Conservation (phyloP, 2,888 invertebrate species). For the Drymonia ruficornis region DNA sequence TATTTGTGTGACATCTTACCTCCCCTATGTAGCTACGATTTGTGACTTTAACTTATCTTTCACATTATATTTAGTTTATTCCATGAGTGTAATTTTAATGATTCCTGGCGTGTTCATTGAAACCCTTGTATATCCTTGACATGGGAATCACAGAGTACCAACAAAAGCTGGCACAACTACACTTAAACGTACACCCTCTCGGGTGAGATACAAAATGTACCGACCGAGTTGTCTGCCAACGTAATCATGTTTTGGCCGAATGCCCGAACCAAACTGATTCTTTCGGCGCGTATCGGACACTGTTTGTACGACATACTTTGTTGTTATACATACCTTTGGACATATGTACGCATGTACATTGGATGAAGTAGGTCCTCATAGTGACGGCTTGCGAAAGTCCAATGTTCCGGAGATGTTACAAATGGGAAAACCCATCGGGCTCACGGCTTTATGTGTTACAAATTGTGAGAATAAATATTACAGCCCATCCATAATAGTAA, state of each 20-base stretch:
- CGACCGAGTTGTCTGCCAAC: conserved; percentile 43
- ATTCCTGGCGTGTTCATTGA: no score
- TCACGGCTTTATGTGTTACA: no score
- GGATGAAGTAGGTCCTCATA: not conserved
- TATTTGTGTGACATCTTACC: no score
- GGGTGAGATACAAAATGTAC: conserved; percentile 15
- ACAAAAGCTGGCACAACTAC: not conserved
- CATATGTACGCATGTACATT: conserved; percentile 2
- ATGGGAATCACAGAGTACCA: not conserved
- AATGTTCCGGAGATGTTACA: no score
- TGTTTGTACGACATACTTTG: conserved; percentile 19
- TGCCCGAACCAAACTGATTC: conserved; percentile 60
- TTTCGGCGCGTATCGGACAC: conserved; percentile 31
- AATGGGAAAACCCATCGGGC: no score
- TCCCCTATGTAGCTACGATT: no score
- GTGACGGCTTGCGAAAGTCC: no score
- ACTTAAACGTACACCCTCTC: not conserved
- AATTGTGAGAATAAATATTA: not conserved
- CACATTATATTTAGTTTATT: no score
- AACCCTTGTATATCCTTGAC: no score
- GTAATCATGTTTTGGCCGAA: conserved; percentile 59
- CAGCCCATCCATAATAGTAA: not conserved
- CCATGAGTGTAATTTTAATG: no score
- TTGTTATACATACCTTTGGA: not conserved
- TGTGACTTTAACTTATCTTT: no score